These are phyloP conservation scores for Oeneis ivallda DNA, from an alignment of 2,888 invertebrate genomes.

Conservation along the genomic window DNA sequence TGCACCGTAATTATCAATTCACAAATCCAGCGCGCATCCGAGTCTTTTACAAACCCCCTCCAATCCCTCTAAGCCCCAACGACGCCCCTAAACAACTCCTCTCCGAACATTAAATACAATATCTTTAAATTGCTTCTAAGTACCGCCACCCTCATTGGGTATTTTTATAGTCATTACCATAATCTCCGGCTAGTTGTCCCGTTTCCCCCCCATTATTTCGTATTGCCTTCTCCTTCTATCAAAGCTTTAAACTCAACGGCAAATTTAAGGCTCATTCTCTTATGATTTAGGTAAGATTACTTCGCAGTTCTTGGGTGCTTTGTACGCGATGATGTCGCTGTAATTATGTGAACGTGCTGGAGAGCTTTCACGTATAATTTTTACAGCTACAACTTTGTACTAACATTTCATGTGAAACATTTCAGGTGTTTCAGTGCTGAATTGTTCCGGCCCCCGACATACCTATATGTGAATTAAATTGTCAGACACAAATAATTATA, in stretches of 20 bases:
- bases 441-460: conserved; percentile 22
- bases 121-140: conserved; percentile 79
- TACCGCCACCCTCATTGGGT: conserved; percentile 73
- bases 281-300: conserved; percentile 63
- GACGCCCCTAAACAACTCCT: conserved; percentile 51
- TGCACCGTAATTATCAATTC: conserved; percentile 75
- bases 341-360: conserved; percentile 61
- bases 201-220: conserved; percentile 46
- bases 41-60: conserved; percentile 48
- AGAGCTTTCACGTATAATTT: conserved; percentile 45
- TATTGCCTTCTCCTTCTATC: conserved; percentile 47
- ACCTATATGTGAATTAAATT: conserved; percentile 43
- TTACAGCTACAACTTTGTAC: conserved; percentile 42
- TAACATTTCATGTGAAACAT: conserved; percentile 42
- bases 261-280: conserved; percentile 70
- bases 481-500: conserved; percentile 41
- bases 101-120: conserved; percentile 76
- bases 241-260: conserved; percentile 57
- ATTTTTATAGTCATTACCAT: conserved; percentile 78
- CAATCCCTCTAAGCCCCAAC: conserved; percentile 46
- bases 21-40: conserved; percentile 58
- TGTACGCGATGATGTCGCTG: conserved; percentile 61
- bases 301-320: conserved; percentile 59
- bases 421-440: conserved; percentile 41
- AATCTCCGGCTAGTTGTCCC: conserved; percentile 62